Evolutionary conservation across 2,797 vertebrate species (phyloP).

Genomic region (Alauda arvensis): DNA sequence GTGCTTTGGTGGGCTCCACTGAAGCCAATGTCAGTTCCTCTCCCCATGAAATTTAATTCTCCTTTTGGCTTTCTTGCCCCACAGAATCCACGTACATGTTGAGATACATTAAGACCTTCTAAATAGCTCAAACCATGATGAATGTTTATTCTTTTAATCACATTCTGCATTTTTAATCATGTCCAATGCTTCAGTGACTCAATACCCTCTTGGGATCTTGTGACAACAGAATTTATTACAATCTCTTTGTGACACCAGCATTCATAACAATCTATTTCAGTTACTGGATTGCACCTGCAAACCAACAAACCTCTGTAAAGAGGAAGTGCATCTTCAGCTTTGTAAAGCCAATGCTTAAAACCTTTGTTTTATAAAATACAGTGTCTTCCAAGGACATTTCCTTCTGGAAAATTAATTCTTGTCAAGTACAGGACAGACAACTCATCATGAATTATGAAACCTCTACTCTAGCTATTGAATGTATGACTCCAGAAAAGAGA

Average conservation of each 20-base stretch:
- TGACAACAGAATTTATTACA: neutral
- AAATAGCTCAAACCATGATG: neutral
- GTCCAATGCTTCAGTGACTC: neutral
- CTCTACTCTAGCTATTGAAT: constrained; percentile 22
- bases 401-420: neutral
- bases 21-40: neutral
- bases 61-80: neutral
- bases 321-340: neutral
- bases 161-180: neutral
- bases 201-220: neutral
- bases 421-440: neutral
- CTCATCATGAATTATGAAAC: neutral
- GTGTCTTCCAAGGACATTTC: neutral
- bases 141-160: neutral
- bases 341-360: neutral
- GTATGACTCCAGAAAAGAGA: constrained; percentile 51
- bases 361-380: neutral
- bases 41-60: neutral
- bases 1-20: neutral
- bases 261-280: neutral
- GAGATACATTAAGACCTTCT: neutral
- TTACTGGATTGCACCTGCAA: neutral
- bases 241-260: neutral
- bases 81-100: neutral
- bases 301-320: neutral